A percentile compares a stretch with the other conserved stretches of the same genome.
Conservation (phyloP, 2,888 invertebrate genomes). For the Tethea ocularis region DNA sequence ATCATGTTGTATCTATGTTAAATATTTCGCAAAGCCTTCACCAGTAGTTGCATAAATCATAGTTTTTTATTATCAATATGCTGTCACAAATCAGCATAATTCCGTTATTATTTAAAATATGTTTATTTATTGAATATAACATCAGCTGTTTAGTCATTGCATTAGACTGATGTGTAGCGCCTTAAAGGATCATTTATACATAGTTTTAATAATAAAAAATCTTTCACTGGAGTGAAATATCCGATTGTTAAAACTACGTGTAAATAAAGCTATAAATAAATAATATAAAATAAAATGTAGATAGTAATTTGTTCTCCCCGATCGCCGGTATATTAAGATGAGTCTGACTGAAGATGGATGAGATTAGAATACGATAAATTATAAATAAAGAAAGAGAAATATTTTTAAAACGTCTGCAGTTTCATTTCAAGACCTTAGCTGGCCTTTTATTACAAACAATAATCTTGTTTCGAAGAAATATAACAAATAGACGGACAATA, state of each 20-base stretch:
- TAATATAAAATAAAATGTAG: constrained; percentile 46
- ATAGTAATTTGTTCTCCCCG: constrained; percentile 63
- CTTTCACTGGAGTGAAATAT: not conserved
- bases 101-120: constrained; percentile 21
- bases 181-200: constrained; percentile 50
- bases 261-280: constrained; percentile 36
- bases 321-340: constrained; percentile 62
- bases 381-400: constrained; percentile 79
- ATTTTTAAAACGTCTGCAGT: constrained; percentile 65
- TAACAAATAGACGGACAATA: constrained; percentile 6
- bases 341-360: constrained; percentile 71
- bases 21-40: not conserved
- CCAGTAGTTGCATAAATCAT: not conserved
- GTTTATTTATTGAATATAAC: constrained; percentile 33
- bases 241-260: constrained; percentile 54
- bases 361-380: constrained; percentile 75
- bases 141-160: constrained; percentile 67
- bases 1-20: not conserved
- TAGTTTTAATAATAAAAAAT: constrained; percentile 52
- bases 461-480: not conserved
- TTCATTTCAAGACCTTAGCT: constrained; percentile 37
- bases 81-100: constrained; percentile 34
- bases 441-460: not conserved
- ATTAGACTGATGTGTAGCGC: constrained; percentile 73
- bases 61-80: not conserved